These are phyloP conservation scores for Cherax quadricarinatus DNA, from an alignment of 1,140 invertebrate species.

Conservation along the genomic window DNA sequence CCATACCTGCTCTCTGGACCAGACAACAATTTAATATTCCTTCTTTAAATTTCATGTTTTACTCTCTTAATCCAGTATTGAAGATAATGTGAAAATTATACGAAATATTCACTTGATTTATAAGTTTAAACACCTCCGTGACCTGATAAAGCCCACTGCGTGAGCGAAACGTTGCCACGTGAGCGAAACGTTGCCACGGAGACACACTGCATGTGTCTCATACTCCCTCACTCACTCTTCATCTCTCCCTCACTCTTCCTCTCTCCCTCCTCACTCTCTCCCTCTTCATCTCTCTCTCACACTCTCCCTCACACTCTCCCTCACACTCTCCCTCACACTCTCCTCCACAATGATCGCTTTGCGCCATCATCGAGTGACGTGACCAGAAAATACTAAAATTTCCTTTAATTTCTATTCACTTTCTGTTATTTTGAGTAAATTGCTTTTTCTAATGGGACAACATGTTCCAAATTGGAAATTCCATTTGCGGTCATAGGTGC, in stretches of 20 bases:
- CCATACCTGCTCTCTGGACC: no score
- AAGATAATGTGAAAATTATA: no score
- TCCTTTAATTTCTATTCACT: conserved; percentile 14
- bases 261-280: background rate
- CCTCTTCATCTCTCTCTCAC: background rate
- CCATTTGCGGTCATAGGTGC: background rate
- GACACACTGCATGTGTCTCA: no score
- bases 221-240: background rate
- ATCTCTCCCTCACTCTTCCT: background rate
- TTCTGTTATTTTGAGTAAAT: conserved; percentile 17
- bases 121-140: no score
- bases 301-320: background rate
- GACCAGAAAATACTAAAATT: conserved; percentile 13
- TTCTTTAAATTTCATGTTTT: no score
- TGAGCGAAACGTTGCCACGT: no score
- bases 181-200: no score
- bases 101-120: no score
- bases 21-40: no score
- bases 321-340: background rate
- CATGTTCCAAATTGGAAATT: conserved; percentile 16
- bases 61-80: no score
- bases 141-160: no score
- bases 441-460: conserved; percentile 8
- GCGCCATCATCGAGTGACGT: background rate
- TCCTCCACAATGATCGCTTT: background rate